Evolutionary conservation across 2,797 vertebrate genomes (phyloP), one percentile per base, ranked within the genome.

Genomic region (Crenuchus spilurus): DNA sequence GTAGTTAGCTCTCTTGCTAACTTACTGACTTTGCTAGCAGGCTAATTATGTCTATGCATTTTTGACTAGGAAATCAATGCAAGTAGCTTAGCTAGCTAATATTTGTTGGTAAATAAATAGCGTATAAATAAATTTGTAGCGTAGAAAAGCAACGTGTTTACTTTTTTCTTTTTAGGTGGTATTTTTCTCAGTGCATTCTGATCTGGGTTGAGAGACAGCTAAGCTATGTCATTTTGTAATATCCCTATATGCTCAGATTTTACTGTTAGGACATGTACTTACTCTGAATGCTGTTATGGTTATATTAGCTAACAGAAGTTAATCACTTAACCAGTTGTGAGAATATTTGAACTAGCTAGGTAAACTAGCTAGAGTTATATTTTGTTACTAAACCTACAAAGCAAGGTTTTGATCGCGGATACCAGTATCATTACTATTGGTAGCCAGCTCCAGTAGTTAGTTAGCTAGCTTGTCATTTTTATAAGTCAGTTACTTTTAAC

Each of bases 301-400:
- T 91, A 87, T 86, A 84, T 91, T 86, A 92, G 91, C 89, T 92
- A 93, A 93, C 92, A 91, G 84, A 87, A 74, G 87, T 30, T 68
- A 14, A 4, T 39, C 78, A 72, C 63, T 18, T 70, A 42, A 75
- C 72, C 81, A 68, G 63, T 62, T 77, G 70, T 70, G 57, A 54
- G 52, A 6, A 1, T 8, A 54, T 75, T 77, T 82, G 60, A 74
- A 70, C 70, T 76, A 75, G 76, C 49, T 83, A 83, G 80, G n/a
- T 74, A 81, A n/a, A 70, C 55, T 72, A 78, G 66, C 54, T 22
- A 61, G 67, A 74, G 58, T 30, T 33, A 70, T 73, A 64, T 68
- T 80, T 77, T 60, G 42, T 70, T 57, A n/a, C 31, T 0, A 37
- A 46, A 68, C n/a, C 16, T 31, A 44, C 52, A 41, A 30, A 20